Evolutionary conservation across 2,113 vertebrate species (phyloP).

Genomic region (Urocolius indicus): DNA sequence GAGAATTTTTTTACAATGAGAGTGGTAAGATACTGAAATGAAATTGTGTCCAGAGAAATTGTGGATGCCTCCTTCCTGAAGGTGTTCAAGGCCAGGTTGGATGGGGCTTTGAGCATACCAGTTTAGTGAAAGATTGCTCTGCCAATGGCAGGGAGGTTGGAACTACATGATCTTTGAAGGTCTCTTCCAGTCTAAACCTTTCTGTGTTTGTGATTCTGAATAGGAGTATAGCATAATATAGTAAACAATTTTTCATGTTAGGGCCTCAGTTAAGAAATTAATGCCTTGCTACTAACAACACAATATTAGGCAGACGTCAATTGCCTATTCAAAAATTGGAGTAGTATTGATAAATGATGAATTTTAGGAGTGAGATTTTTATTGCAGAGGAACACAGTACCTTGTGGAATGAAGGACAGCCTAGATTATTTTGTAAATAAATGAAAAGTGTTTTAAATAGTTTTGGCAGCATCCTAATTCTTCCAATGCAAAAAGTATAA

Average conservation of each 20-base stretch:
- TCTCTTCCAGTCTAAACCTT: background rate
- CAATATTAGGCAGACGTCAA: background rate
- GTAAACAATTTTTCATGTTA: background rate
- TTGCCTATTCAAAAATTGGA: background rate
- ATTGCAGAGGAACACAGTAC: background rate
- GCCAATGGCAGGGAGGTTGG: fast-evolving
- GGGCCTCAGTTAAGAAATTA: background rate
- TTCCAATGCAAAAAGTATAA: background rate
- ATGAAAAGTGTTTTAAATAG: background rate
- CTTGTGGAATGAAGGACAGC: background rate
- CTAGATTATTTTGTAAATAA: background rate
- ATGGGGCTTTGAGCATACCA: background rate
- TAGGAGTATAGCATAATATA: background rate
- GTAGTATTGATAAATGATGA: background rate
- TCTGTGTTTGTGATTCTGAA: background rate
- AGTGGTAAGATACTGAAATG: background rate
- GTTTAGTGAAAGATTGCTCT: background rate
- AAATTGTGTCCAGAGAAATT: background rate
- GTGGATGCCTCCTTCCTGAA: fast-evolving
- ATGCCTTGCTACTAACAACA: background rate
- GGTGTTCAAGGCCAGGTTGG: background rate
- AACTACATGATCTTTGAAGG: background rate
- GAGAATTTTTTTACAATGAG: background rate
- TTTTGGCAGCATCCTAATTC: background rate
- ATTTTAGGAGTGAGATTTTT: background rate